Percentiles rank a stretch among this genome's conserved stretches.
These are phyloP conservation scores for Cybosia mesomella DNA, from an alignment of 2,888 invertebrate species.

Conservation along the genomic window DNA sequence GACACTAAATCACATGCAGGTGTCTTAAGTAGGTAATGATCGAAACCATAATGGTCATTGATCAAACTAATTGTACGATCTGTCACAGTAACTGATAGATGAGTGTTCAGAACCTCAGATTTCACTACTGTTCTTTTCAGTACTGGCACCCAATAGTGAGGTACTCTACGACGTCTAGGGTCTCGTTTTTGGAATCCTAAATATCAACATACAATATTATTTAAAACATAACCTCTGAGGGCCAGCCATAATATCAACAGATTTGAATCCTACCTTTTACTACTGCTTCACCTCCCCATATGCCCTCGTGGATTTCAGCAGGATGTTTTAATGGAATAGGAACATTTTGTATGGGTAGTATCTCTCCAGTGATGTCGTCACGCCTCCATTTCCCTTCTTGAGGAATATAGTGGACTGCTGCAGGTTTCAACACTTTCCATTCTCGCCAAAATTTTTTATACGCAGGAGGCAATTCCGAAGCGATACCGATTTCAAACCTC, in stretches of 20 bases:
- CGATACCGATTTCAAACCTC: slow-evolving; percentile 89
- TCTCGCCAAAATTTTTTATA: slow-evolving; percentile 95
- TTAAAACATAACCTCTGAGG: slow-evolving; percentile 24
- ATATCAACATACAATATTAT: slow-evolving; percentile 5
- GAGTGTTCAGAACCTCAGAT: slow-evolving; percentile 95
- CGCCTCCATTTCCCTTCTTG: slow-evolving; percentile 91
- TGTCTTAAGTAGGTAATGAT: slow-evolving; percentile 97
- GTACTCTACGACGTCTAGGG: slow-evolving; percentile 88
- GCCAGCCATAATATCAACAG: slow-evolving; percentile 8
- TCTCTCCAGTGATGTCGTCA: slow-evolving; percentile 91
- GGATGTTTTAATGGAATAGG: slow-evolving; percentile 93
- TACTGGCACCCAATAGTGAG: slow-evolving; percentile 95
- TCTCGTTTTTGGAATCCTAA: slow-evolving; percentile 90
- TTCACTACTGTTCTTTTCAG: slow-evolving; percentile 93
- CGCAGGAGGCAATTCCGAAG: slow-evolving; percentile 90
- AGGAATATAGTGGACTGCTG: slow-evolving; percentile 90
- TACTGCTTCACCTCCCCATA: slow-evolving; percentile 99
- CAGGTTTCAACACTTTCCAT: slow-evolving; percentile 90
- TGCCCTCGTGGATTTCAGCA: slow-evolving; percentile 92
- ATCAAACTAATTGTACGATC: slow-evolving; percentile 93
- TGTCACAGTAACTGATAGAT: slow-evolving; percentile 94
- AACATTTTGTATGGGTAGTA: slow-evolving; percentile 91
- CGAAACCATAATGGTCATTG: slow-evolving; percentile 96
- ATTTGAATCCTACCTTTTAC: slow-evolving; percentile 88
- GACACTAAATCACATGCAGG: slow-evolving; percentile 97